Conservation (phyloP, 2,797 vertebrate species). For the Buceros bicornis region DNA sequence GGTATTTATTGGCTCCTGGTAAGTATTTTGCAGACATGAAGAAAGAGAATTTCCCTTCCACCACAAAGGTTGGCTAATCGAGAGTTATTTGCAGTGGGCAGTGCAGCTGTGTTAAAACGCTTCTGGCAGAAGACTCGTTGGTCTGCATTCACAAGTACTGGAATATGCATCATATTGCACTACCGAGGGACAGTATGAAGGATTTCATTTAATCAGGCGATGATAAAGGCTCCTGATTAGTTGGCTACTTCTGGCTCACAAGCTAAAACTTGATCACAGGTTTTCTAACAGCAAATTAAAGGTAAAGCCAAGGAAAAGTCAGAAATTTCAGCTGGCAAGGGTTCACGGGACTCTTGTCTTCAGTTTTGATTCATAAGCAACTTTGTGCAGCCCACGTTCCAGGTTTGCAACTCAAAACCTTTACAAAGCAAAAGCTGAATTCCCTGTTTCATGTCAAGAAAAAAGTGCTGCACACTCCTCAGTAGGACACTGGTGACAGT, state of each 20-base stretch:
- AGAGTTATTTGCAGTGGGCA: neutral
- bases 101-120: conserved; percentile 7
- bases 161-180: conserved; percentile 12
- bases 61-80: neutral
- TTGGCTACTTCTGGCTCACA: conserved; percentile 28
- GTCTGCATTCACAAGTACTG: conserved; percentile 18
- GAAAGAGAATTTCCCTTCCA: neutral
- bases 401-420: conserved; percentile 1
- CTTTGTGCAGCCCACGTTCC: neutral
- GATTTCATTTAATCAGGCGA: conserved; percentile 48
- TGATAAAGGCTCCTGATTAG: conserved; percentile 47
- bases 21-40: neutral
- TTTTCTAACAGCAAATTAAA: conserved; percentile 57
- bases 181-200: conserved; percentile 34
- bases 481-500: neutral
- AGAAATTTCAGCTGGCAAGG: conserved; percentile 14
- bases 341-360: neutral
- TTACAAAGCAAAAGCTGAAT: neutral
- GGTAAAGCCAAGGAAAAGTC: conserved; percentile 42
- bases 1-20: neutral
- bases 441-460: neutral
- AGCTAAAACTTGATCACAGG: conserved; percentile 43
- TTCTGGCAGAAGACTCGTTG: conserved; percentile 31
- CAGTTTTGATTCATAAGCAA: neutral
- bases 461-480: neutral